Base-by-base conservation (phyloP, 2,888 invertebrate genomes). In the Chydorus sphaericus region DNA sequence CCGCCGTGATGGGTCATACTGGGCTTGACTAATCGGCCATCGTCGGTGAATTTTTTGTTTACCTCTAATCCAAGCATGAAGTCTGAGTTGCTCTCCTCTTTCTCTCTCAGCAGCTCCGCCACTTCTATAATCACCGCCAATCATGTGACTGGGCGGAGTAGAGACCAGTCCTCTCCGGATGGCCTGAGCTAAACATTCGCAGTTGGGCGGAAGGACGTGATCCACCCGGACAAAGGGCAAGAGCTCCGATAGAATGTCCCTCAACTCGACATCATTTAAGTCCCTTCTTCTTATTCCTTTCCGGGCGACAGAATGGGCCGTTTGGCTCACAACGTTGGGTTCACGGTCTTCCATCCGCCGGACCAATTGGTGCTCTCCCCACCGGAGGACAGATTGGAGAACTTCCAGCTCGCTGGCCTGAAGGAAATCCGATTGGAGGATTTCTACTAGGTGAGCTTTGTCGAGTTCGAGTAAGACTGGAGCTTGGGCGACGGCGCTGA, bases 391-490 rank as follows among this genome's bases (percentile, higher is more conserved):
- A 54, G 88, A 84, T 65, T 83, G 82, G 61, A 96, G 75, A 4
- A 93, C 83, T 70, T 92, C 92, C 64, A 89, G 73, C 72, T 96
- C 94, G 65, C 86, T 85, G 23, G 92, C 86, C 76, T 75, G 74
- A 52, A 75, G 63, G 67, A 85, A 86, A 65, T 85, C 85, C 62
- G 84, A 85, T 63, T 81, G 79, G 54, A 89, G 71, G 48, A 83
- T 83, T 65, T 85, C 82, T 38, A 80, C 75, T 58, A 89, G 71
- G 67, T 86, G 84, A 14, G 74, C 70, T 67, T 84, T 85, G 72
- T 88, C 79, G 66, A 87, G 68, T 71, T 87, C 80, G 73, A 85
- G 75, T 64, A 89, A 69, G 62, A 84, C 80, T 63, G 84, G 74
- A 4, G 83, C 81, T 57, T 82, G 77, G 63, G 83, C 77, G 29